phyloP scores from a whole-genome alignment of 2,797 vertebrate genomes.

The Spinus olivaceus region DNA sequence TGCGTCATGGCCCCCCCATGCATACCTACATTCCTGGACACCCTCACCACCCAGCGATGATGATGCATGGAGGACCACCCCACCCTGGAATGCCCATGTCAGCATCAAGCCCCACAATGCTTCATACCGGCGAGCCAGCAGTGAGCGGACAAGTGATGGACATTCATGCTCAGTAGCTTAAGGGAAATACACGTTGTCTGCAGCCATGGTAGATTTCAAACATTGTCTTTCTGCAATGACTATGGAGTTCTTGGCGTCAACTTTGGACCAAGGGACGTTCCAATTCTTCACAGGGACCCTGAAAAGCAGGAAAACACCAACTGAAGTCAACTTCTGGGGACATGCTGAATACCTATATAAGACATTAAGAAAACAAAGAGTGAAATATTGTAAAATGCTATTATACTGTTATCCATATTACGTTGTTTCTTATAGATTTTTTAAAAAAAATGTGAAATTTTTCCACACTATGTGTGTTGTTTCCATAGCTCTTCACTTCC shows the following conservation, averaged over 20 bases:
- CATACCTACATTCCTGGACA: conserved; percentile 89
- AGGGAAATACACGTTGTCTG: conserved; percentile 80
- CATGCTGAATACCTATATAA: conserved; percentile 96
- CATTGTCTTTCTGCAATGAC: conserved; percentile 83
- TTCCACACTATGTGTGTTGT: conserved; percentile 98
- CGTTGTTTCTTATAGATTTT: conserved; percentile 99
- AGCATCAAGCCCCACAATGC: conserved; percentile 84
- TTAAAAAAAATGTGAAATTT: conserved; percentile 99
- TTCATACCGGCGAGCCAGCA: conserved; percentile 83
- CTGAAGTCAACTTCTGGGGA: conserved; percentile 89
- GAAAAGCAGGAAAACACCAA: conserved; percentile 85
- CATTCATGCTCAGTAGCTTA: conserved; percentile 87
- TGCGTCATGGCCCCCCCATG: conserved; percentile 86
- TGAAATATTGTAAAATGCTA: conserved; percentile 99
- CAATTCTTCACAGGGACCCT: conserved; percentile 88
- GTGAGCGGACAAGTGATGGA: conserved; percentile 88
- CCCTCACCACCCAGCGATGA: conserved; percentile 86
- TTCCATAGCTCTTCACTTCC: conserved; percentile 91
- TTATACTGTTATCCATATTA: conserved; percentile 99
- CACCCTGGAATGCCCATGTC: conserved; percentile 89
- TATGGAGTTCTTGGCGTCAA: conserved; percentile 85
- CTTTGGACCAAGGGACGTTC: conserved; percentile 88
- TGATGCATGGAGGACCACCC: conserved; percentile 88
- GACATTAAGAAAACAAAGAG: conserved; percentile 96
- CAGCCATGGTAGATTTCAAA: conserved; percentile 78